Evolutionary conservation across 2,888 invertebrate species (phyloP).

Genomic region (Hypomecis punctinalis): DNA sequence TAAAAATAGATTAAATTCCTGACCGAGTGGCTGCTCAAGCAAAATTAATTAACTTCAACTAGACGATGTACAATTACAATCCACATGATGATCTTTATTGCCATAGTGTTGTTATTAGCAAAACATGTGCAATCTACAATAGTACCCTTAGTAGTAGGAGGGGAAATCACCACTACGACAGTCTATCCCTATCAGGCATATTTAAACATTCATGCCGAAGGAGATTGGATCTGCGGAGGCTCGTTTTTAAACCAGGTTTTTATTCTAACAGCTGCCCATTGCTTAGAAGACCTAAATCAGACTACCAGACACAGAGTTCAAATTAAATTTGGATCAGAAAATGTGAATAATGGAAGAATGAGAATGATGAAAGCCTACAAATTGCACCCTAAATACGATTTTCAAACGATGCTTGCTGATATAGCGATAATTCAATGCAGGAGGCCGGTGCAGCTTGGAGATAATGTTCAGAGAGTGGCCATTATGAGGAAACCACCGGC

Average conservation of each 20-base stretch:
- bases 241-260: conserved; percentile 1
- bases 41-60: not conserved
- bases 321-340: not conserved
- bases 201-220: conserved; percentile 1
- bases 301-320: not conserved
- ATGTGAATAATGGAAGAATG: not conserved
- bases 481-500: not conserved
- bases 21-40: not conserved
- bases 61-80: not conserved
- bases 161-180: not conserved
- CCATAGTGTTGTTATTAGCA: not conserved
- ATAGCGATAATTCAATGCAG: not conserved
- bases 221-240: not conserved
- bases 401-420: not conserved
- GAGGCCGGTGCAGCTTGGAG: not conserved
- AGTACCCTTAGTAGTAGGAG: not conserved
- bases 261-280: conserved; percentile 2
- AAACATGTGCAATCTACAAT: not conserved
- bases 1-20: not conserved
- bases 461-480: not conserved
- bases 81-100: not conserved
- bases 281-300: not conserved
- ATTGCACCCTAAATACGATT: not conserved
- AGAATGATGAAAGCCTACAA: conserved; percentile 2
- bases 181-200: no score